Evolutionary conservation across 2,797 vertebrate genomes (phyloP).

Genomic region (Telmatherina bonti): DNA sequence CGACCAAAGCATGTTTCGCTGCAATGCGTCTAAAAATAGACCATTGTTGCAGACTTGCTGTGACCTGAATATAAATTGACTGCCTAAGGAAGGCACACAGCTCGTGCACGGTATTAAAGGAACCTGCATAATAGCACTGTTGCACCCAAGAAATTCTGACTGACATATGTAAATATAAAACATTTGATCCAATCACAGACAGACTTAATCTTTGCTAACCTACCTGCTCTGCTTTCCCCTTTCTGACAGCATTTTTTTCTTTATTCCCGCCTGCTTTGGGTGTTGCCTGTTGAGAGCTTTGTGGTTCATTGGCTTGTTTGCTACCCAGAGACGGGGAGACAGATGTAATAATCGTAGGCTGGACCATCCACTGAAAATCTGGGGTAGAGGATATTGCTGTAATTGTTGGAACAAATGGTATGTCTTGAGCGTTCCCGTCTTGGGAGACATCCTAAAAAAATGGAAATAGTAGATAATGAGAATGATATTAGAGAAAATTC

Average conservation of each 20-base stretch:
- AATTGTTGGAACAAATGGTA: constrained; percentile 92
- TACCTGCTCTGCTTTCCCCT: constrained; percentile 94
- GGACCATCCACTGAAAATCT: constrained; percentile 96
- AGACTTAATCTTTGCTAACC: constrained; percentile 55
- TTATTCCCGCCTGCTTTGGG: constrained; percentile 83
- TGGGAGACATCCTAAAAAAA: constrained; percentile 86
- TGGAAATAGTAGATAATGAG: constrained; percentile 21
- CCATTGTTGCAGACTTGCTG: constrained; percentile 86
- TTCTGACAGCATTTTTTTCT: constrained; percentile 87
- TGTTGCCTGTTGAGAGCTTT: constrained; percentile 82
- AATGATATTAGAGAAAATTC: not conserved
- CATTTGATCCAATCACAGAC: constrained; percentile 56
- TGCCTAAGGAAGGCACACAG: constrained; percentile 70
- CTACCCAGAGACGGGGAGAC: constrained; percentile 89
- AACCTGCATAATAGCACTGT: constrained; percentile 65
- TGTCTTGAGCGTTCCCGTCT: constrained; percentile 82
- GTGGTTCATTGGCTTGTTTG: constrained; percentile 86
- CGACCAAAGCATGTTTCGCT: constrained; percentile 77
- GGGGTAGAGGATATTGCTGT: constrained; percentile 93
- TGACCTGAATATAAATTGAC: constrained; percentile 86
- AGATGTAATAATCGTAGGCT: constrained; percentile 91
- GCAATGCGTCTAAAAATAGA: constrained; percentile 88
- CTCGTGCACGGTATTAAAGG: constrained; percentile 59
- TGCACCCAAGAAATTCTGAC: constrained; percentile 60
- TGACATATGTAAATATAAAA: constrained; percentile 54